Evolutionary conservation across 2,888 invertebrate species (phyloP), one percentile per base, ranked within the genome.

Genomic region (Platynereis dumerilii): DNA sequence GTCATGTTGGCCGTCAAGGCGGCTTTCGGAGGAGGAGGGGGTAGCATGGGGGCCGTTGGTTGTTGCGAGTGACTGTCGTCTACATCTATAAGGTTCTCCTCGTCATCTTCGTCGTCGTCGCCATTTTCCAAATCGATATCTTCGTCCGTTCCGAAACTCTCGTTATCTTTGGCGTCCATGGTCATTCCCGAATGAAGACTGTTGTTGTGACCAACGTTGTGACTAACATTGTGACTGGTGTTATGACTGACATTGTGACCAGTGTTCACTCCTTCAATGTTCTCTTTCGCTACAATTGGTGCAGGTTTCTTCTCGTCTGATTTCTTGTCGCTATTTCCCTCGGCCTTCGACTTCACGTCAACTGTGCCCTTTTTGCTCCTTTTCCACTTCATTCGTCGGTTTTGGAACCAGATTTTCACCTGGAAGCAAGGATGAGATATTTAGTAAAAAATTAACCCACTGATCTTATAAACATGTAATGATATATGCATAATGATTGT

Each of bases 371-470:
- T 96, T 88, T 96, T 96, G 72, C 95, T 96, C 15, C 98, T 87
- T 84, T 98, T 98, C 96, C 96, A 96, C 83, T 97, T 97, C 97
- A 97, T 97, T 76, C 97, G 89, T 58, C 97, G 89, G 84, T 97
- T 97, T 88, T 98, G 97, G 85, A 98, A 98, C 97, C 96, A 96
- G 78, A 96, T 96, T 88, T 96, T 96, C 70, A 96, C 96, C 93
- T 96, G 68, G 22, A 64, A 59, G 29, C 7, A 60, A 58, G 42
- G 17, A 28, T 28, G 57, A 57, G 20, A 17, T 17, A 17, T 22
- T 55, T 52, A 52, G 52, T 12, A 17, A 42, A 17, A 17, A 15
- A 17, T 15, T 17, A 42, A 15, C 44, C 17, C 17, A 12, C 12
- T 42, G 12, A 15, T 42, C n/a, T n/a, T n/a, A n/a, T n/a, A n/a